Conservation (phyloP, 2,113 vertebrate genomes). For the Phalacrocorax carbo region DNA sequence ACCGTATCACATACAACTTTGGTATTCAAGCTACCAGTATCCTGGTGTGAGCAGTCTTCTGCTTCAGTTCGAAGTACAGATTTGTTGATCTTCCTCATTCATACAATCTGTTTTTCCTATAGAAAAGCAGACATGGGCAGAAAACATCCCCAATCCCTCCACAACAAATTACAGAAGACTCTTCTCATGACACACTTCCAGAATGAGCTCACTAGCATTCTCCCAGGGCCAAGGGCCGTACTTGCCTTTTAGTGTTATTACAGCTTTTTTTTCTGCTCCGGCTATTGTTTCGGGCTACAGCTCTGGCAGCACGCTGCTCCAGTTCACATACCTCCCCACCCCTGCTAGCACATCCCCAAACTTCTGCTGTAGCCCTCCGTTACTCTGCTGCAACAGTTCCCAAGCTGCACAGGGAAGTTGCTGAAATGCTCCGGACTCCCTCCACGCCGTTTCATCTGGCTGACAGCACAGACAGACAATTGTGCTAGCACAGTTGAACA, state of each 20-base stretch:
- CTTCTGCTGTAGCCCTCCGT: neutral
- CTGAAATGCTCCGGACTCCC: fast-evolving
- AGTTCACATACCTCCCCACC: neutral
- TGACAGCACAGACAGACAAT: slow-evolving; percentile 10
- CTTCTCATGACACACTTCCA: neutral
- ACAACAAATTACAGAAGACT: neutral
- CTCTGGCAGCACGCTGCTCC: neutral
- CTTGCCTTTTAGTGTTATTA: neutral
- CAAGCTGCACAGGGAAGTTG: fast-evolving
- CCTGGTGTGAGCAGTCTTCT: neutral
- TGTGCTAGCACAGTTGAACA: slow-evolving; percentile 37
- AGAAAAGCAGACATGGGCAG: neutral
- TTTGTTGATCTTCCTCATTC: neutral
- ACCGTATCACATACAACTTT: fast-evolving
- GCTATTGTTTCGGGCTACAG: neutral
- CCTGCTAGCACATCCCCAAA: neutral
- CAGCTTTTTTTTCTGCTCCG: neutral
- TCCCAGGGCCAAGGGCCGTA: neutral
- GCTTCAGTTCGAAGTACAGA: neutral
- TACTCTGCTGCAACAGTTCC: neutral
- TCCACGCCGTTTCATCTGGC: neutral
- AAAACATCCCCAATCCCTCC: neutral
- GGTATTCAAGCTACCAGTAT: neutral
- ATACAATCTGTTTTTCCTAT: neutral
- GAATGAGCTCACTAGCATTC: neutral